Evolutionary conservation across 1,140 invertebrate species (phyloP), one percentile per base, ranked within the genome.

Genomic region (Nebria ingens): DNA sequence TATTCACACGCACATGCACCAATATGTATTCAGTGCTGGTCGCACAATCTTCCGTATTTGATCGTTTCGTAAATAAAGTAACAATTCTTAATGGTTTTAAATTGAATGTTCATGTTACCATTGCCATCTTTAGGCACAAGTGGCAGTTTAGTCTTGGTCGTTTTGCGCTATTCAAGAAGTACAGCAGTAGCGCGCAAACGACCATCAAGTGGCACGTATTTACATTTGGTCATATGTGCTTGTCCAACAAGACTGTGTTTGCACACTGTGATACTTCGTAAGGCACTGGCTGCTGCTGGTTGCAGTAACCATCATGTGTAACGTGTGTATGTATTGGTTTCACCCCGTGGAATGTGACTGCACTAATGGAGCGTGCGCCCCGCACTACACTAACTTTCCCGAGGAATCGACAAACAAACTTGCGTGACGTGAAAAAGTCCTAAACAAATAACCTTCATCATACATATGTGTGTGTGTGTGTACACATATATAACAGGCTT

Each of bases 1-100:
- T 45, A 58, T n/a, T n/a, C 9, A 45, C 13, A 38, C 11, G 2
- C 15, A 50, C 19, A 13, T 52, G 34, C 19, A 38, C 54, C 53
- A 62, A 53, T 57, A 60, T 61, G 57, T n/a, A n/a, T 57, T 53
- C 49, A 59, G 38, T 38, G 64, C 58, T 23, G 6, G 17, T 15
- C 15, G n/a, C n/a, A n/a, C n/a, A n/a, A n/a, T 1, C 56, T 19
- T 19, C 23, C 51, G 40, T 20, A n/a, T 11, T 45, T 4, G 15
- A 9, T 45, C 17, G 25, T 45, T 45, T 9, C 15, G 17, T 45
- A 45, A 45, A 45, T 17, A 45, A 6, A 45, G 40, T 45, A 45
- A 45, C 40, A 45, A 45, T 45, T 45, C 40, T 45, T 45, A 45
- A 45, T 45, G 40, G 40, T 12, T 45, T 45, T 45, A 45, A 45